Base-by-base conservation (phyloP, 2,113 vertebrate species). In the Ginglymostoma cirratum region DNA sequence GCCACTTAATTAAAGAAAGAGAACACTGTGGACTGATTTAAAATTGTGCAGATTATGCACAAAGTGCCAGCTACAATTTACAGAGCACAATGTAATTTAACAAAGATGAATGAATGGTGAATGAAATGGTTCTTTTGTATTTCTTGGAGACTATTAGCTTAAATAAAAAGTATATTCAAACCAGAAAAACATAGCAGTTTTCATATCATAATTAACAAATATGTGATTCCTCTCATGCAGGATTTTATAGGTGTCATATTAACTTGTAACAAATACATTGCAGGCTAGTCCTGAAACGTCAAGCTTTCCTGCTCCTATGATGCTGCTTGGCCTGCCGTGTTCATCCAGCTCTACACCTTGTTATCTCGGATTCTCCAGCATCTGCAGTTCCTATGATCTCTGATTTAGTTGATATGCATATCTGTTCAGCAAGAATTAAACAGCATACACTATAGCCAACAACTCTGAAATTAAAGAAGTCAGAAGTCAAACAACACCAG, bases 31-130 rank as follows among this genome's bases (percentile, higher is more conserved):
- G 87, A 5, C 87, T 92, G 87, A 92, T 92, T 65, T 61, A 34
- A 30, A 34, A 65, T 65, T n/a, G 87, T 21, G 55, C 30, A n/a
- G 34, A 92, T 92, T 92, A 65, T 34, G 52, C 30, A 61, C 30
- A n/a, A 92, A 92, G n/a, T n/a, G 55, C 87, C 87, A 92, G 27
- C 87, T 92, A 92, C 87, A 61, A 92, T 92, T 92, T 92, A 55
- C 27, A 92, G 5, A 61, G 30, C 30, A 92, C n/a, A 55, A 65
- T 34, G 30, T 34, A 92, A 92, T 65, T 92, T 92, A 34, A 92
- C 55, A 65, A 92, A 92, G 87, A 12, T 55, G 19, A 55, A 34
- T 61, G 65, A 65, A 4, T 92, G 15, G 55, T 65, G 10, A 65
- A 92, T 65, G 5, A 61, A 61, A 92, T 92, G 61, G 87, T 4